These are phyloP conservation scores for Temnothorax curvispinosus DNA, from an alignment of 1,140 invertebrate species.

Conservation along the genomic window DNA sequence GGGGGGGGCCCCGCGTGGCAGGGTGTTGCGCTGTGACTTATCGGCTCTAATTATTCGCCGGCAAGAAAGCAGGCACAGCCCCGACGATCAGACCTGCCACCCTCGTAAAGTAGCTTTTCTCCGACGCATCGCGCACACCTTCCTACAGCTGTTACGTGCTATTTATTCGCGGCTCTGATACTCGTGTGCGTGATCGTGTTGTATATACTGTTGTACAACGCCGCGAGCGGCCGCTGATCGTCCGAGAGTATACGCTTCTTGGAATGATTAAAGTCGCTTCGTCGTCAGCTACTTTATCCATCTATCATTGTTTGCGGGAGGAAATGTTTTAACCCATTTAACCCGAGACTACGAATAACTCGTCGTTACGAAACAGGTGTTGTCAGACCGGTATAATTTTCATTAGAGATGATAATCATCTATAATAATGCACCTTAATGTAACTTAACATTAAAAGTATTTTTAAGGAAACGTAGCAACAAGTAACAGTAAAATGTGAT, in stretches of 20 bases:
- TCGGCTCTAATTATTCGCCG: conserved; percentile 84
- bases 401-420: neutral
- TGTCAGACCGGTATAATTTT: neutral
- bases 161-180: conserved; percentile 39
- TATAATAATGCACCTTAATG: neutral
- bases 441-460: neutral
- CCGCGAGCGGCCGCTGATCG: conserved; percentile 13
- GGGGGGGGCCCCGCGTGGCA: conserved; percentile 72
- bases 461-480: neutral
- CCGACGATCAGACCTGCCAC: conserved; percentile 80
- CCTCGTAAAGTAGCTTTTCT: conserved; percentile 81
- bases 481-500: neutral
- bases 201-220: neutral
- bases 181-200: neutral
- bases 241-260: neutral
- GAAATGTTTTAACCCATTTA: conserved; percentile 23
- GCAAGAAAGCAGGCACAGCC: conserved; percentile 78
- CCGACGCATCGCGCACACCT: conserved; percentile 69
- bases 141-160: conserved; percentile 14
- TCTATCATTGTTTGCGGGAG: conserved; percentile 35
- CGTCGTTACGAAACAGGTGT: neutral
- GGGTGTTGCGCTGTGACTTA: conserved; percentile 84
- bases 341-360: conserved; percentile 9
- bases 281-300: conserved; percentile 29
- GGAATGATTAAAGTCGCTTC: conserved; percentile 31